Conservation (phyloP, 2,113 vertebrate species). For the Daboia siamensis region DNA sequence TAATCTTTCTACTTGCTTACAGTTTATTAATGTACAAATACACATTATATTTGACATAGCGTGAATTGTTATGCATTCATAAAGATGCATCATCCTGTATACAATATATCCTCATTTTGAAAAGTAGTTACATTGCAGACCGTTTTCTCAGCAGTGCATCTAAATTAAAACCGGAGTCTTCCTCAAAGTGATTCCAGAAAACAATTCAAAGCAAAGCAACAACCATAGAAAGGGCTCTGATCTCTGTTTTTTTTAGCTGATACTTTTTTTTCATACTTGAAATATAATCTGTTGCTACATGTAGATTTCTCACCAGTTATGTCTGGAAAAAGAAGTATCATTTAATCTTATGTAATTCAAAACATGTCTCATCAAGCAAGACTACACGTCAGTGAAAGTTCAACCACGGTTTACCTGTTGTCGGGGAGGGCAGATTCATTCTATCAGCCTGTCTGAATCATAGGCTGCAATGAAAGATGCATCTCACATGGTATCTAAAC, state of each 20-base stretch:
- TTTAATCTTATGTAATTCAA: constrained; percentile 34
- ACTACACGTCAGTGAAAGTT: constrained; percentile 30
- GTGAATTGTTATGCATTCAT: not conserved
- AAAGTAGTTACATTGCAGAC: not conserved
- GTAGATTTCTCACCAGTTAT: not conserved
- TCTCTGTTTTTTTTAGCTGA: not conserved
- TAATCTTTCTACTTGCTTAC: not conserved
- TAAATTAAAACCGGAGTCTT: not conserved
- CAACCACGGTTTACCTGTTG: constrained; percentile 38
- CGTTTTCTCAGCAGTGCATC: not conserved
- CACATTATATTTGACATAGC: not conserved
- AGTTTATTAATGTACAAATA: not conserved
- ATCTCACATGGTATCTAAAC: constrained; percentile 36
- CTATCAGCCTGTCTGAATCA: constrained; percentile 17
- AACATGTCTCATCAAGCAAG: constrained; percentile 52
- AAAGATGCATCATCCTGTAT: not conserved
- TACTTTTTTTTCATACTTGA: not conserved
- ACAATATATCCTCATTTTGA: not conserved
- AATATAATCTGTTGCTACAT: constrained; percentile 23
- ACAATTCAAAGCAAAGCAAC: constrained; percentile 20
- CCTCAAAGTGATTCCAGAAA: constrained; percentile 15
- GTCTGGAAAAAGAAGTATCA: constrained; percentile 9
- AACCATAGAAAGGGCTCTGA: not conserved
- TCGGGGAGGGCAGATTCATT: constrained; percentile 37
- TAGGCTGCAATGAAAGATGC: constrained; percentile 46